Evolutionary conservation across 2,888 invertebrate species (phyloP).

Genomic region (Pristionchus mayeri): DNA sequence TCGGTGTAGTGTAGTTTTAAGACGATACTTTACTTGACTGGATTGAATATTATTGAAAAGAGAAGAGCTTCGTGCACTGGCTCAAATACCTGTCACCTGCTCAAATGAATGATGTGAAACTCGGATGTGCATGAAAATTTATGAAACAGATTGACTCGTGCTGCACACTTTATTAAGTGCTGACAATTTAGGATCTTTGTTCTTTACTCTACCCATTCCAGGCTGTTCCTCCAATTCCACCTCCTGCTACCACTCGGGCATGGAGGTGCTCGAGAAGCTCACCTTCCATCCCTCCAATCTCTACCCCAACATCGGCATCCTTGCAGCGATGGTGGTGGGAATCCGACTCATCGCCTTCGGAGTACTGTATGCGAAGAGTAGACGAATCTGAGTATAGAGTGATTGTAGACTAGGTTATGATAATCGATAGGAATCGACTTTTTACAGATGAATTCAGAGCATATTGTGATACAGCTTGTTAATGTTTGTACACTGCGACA

Average conservation of each 20-base stretch:
- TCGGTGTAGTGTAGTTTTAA: no score
- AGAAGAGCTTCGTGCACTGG: no score
- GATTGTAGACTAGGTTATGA: background rate
- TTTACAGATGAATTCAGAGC: background rate
- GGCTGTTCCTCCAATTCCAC: slow-evolving; percentile 19
- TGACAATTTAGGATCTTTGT: no score
- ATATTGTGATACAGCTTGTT: background rate
- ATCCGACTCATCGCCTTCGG: slow-evolving; percentile 68
- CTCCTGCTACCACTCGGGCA: slow-evolving; percentile 9
- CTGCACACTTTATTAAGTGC: no score
- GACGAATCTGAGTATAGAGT: slow-evolving; percentile 8
- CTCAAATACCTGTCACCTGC: no score
- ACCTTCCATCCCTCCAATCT: slow-evolving; percentile 64
- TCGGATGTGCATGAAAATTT: no score
- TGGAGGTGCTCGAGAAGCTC: slow-evolving; percentile 61
- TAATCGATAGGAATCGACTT: background rate
- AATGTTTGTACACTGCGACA: slow-evolving; percentile 12
- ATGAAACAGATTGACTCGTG: no score
- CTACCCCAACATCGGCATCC: slow-evolving; percentile 58
- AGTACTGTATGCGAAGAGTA: slow-evolving; percentile 62
- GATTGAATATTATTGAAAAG: no score
- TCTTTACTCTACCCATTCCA: no score
- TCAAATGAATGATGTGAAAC: no score
- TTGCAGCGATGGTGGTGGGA: slow-evolving; percentile 64
- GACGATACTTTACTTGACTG: no score